These are phyloP conservation scores for Pao palembangensis DNA, from an alignment of 2,113 vertebrate species.

Conservation along the genomic window DNA sequence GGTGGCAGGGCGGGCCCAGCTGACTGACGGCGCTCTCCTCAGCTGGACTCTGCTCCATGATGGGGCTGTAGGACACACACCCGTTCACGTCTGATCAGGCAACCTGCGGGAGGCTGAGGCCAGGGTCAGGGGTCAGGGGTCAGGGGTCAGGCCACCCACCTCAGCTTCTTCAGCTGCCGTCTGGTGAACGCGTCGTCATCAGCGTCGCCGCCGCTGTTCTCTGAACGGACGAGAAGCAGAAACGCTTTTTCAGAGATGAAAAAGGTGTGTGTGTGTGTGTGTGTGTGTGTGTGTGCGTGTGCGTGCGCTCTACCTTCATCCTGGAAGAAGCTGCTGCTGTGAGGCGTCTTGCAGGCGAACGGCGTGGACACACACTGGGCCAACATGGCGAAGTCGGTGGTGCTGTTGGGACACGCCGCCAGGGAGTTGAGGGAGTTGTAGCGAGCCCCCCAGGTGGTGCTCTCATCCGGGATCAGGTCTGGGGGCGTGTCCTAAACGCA, in stretches of 20 bases:
- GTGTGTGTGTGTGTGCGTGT: background rate
- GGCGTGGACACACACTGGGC: constrained; percentile 85
- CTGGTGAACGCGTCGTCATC: constrained; percentile 59
- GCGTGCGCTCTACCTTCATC: constrained; percentile 69
- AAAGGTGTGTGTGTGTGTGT: background rate
- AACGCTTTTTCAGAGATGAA: background rate
- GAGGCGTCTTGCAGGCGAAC: constrained; percentile 57
- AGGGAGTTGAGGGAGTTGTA: constrained; percentile 76
- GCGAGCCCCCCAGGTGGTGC: constrained; percentile 78
- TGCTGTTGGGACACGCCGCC: constrained; percentile 82
- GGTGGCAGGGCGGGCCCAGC: background rate
- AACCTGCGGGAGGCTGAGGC: too few relatives aligned
- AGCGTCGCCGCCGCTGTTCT: constrained; percentile 51
- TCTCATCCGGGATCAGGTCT: constrained; percentile 79
- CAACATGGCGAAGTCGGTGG: constrained; percentile 79
- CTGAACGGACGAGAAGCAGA: constrained; percentile 34
- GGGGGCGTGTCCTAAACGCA: constrained; percentile 57
- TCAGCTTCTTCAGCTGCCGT: constrained; percentile 73
- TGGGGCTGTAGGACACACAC: constrained; percentile 64
- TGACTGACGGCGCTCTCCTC: constrained; percentile 15
- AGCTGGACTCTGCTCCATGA: constrained; percentile 67
- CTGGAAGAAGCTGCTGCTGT: constrained; percentile 27
- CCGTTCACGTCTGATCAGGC: background rate
- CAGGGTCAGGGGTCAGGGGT: background rate
- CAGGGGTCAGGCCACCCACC: constrained; percentile 69